A percentile compares a stretch with the other conserved stretches of the same genome.
phyloP scores from a whole-genome alignment of 1,140 invertebrate genomes.

The Anthonomus grandis region DNA sequence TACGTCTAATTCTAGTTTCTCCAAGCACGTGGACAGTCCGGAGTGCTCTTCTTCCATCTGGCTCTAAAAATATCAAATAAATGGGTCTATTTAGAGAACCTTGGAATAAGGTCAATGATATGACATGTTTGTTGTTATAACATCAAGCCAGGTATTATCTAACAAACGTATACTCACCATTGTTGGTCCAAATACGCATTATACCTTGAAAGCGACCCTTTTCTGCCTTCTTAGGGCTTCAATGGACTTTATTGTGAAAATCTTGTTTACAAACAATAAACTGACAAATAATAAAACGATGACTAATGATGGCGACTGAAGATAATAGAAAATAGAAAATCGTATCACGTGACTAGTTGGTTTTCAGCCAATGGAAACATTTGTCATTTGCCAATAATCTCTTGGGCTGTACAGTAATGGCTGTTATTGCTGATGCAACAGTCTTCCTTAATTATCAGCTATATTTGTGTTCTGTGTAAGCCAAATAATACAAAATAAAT shows the following conservation, averaged over 20 bases:
- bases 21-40: conserved; percentile 33
- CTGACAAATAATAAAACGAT: conserved; percentile 35
- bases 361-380: too few species aligned
- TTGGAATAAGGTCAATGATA: conserved; percentile 9
- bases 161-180: conserved; percentile 16
- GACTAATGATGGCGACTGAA: conserved; percentile 28
- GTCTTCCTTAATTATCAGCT: too few species aligned
- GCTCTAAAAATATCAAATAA: conserved; percentile 27
- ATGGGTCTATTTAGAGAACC: conserved; percentile 14
- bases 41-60: conserved; percentile 43
- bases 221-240: background rate
- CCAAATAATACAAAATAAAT: too few species aligned
- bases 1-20: conserved; percentile 43
- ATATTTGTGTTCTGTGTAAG: too few species aligned
- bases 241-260: background rate
- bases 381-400: background rate
- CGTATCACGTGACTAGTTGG: too few species aligned
- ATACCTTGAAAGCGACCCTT: conserved; percentile 1
- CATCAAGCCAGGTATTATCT: background rate
- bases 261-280: conserved; percentile 26
- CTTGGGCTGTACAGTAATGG: too few species aligned
- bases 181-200: conserved; percentile 15
- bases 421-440: too few species aligned
- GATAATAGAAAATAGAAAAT: too few species aligned
- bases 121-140: background rate